Evolutionary conservation across 2,797 vertebrate genomes (phyloP), one percentile per base, ranked within the genome.

Genomic region (Cryptoblepharus egeriae): DNA sequence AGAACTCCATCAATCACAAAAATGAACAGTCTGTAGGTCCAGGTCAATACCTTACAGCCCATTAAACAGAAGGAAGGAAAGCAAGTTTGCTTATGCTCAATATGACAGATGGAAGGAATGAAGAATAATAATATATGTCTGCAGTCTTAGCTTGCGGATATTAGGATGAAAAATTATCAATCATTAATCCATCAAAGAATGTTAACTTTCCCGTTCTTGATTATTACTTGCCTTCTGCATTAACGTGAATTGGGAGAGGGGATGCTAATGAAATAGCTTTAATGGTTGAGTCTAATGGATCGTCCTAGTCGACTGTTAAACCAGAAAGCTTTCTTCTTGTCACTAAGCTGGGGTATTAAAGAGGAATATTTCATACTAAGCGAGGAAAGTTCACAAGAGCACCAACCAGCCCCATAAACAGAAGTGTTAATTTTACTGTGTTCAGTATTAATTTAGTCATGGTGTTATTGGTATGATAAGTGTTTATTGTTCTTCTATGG

Each of bases 41-140:
- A 86, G 88, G 89, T 93, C 93, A 92, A 88, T 95, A 93, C 79
- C 88, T 93, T 94, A 92, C 91, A 95, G 87, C 83, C 92, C 94
- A 95, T 95, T 95, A 95, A 94, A 93, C 87, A 95, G 87, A 94
- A 88, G 73, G 83, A 93, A 88, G 72, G 0, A 37, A 91, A 92
- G 87, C 32, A 94, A 94, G 90, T 95, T 93, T 95, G 69, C 79
- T 90, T 89, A 82, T 15, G 60, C 89, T 93, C 88, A 89, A 71
- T 91, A 86, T 83, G 77, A 89, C 88, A 90, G 84, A 90, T 88
- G 89, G 71, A 61, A 70, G 87, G 83, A 84, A 90, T 87, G 87
- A 93, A 88, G 79, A 93, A 88, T 89, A 93, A 72, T 90, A 94
- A 90, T 86, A 81, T 78, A 88, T 83, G 77, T 79, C 84, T 88